Conservation (phyloP, 2,113 vertebrate genomes). For the Protomyctophum bolini region DNA sequence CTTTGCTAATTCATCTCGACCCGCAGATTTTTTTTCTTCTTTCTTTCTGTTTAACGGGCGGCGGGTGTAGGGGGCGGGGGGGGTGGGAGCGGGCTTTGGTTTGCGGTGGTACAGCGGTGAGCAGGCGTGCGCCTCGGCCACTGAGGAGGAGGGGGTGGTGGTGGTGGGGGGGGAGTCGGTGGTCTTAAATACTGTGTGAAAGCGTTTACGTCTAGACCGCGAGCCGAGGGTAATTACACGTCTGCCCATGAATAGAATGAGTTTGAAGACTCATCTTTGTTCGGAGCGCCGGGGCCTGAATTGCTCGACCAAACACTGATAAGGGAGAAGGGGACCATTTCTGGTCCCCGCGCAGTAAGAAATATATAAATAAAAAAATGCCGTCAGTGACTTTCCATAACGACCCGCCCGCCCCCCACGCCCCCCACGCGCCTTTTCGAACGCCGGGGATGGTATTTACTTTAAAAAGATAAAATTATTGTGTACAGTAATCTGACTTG, state of each 20-base stretch:
- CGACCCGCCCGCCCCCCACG: background rate
- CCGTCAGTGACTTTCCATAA: slow-evolving; percentile 76
- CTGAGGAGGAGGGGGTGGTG: slow-evolving; percentile 72
- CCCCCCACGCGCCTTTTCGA: slow-evolving; percentile 29
- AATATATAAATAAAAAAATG: slow-evolving; percentile 63
- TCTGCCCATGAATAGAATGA: slow-evolving; percentile 93
- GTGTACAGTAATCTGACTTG: slow-evolving; percentile 87
- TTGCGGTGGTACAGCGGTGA: background rate
- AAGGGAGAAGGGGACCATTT: slow-evolving; percentile 71
- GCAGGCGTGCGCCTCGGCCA: slow-evolving; percentile 36
- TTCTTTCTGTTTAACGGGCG: slow-evolving; percentile 81
- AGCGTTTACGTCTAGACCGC: slow-evolving; percentile 98
- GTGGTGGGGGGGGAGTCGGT: slow-evolving; percentile 82
- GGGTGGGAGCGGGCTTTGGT: slow-evolving; percentile 83
- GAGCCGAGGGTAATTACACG: slow-evolving; percentile 99
- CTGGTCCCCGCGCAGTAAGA: slow-evolving; percentile 60
- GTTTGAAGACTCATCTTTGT: slow-evolving; percentile 95
- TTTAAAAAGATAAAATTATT: slow-evolving; percentile 87
- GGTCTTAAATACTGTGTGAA: slow-evolving; percentile 98
- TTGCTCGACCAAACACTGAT: slow-evolving; percentile 88
- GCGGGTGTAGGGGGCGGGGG: slow-evolving; percentile 76
- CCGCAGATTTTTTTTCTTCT: slow-evolving; percentile 82
- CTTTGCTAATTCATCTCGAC: slow-evolving; percentile 99
- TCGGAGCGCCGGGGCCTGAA: slow-evolving; percentile 78
- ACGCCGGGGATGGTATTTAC: slow-evolving; percentile 83